A percentile compares a stretch with the other conserved stretches of the same genome.
phyloP scores from a whole-genome alignment of 2,888 invertebrate species.

The Ashinkailepas kermadecensis region DNA sequence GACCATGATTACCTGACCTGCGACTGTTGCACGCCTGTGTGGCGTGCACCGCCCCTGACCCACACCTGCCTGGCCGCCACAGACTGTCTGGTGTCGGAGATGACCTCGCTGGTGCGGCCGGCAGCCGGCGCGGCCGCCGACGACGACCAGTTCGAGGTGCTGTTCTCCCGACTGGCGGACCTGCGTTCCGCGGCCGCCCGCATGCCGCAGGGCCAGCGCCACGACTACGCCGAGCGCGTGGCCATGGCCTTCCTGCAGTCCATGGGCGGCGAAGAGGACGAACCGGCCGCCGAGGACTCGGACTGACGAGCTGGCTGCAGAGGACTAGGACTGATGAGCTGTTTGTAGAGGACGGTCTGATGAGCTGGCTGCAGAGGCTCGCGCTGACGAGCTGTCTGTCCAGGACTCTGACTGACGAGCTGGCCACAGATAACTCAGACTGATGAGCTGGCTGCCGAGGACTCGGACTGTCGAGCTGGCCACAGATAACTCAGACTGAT shows the following conservation, averaged over 20 bases:
- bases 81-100: constrained; percentile 12
- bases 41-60: not conserved
- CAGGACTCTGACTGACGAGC: no score
- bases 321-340: no score
- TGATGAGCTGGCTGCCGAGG: no score
- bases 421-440: no score
- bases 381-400: no score
- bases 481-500: no score
- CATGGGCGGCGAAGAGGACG: constrained; percentile 61
- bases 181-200: constrained; percentile 60
- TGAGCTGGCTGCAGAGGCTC: no score
- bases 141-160: constrained; percentile 51
- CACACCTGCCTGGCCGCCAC: not conserved
- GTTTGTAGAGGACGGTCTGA: no score
- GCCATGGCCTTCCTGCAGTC: constrained; percentile 66
- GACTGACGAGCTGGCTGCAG: constrained; percentile 27
- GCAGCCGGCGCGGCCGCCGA: constrained; percentile 28
- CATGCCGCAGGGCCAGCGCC: constrained; percentile 55
- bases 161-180: constrained; percentile 57
- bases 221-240: constrained; percentile 62
- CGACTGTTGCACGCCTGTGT: no score
- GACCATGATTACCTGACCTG: no score
- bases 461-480: no score
- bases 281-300: constrained; percentile 47
- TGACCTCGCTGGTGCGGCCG: constrained; percentile 26